phyloP scores from a whole-genome alignment of 2,113 vertebrate genomes.

The Sceloporus undulatus region DNA sequence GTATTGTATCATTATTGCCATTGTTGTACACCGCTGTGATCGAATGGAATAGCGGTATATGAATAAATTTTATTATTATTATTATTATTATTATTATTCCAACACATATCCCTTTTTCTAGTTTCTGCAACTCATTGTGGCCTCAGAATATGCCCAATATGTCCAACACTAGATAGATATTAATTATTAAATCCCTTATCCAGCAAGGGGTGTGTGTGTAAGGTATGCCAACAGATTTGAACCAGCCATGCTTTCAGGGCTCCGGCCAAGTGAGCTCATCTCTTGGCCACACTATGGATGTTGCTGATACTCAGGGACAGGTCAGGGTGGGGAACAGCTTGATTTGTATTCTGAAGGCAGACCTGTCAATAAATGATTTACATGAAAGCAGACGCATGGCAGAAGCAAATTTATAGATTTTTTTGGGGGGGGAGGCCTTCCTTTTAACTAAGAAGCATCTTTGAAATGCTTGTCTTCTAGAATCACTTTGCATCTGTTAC shows the following conservation, averaged over 20 bases:
- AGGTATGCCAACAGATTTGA: background rate
- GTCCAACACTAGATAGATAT: too few relatives aligned
- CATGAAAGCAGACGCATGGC: conserved; percentile 35
- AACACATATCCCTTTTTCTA: too few relatives aligned
- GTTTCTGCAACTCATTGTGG: too few relatives aligned
- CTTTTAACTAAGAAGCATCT: conserved; percentile 48
- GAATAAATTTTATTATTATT: too few relatives aligned
- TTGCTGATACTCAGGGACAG: background rate
- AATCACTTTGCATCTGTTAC: conserved; percentile 4
- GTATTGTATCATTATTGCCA: too few relatives aligned
- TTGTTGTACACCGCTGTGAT: too few relatives aligned
- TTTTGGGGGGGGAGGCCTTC: background rate
- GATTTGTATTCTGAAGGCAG: conserved; percentile 13
- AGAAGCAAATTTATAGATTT: conserved; percentile 30
- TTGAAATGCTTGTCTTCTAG: background rate
- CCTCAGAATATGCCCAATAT: too few relatives aligned
- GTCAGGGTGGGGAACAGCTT: background rate
- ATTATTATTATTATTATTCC: too few relatives aligned
- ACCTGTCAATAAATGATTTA: background rate
- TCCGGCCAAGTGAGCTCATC: background rate
- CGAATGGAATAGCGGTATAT: too few relatives aligned
- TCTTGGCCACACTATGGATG: background rate
- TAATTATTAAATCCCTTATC: too few relatives aligned
- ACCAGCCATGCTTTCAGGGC: background rate
- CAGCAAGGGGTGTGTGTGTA: too few relatives aligned